phyloP scores from a whole-genome alignment of 2,797 vertebrate species.

The Schizopygopsis malacanthus region DNA sequence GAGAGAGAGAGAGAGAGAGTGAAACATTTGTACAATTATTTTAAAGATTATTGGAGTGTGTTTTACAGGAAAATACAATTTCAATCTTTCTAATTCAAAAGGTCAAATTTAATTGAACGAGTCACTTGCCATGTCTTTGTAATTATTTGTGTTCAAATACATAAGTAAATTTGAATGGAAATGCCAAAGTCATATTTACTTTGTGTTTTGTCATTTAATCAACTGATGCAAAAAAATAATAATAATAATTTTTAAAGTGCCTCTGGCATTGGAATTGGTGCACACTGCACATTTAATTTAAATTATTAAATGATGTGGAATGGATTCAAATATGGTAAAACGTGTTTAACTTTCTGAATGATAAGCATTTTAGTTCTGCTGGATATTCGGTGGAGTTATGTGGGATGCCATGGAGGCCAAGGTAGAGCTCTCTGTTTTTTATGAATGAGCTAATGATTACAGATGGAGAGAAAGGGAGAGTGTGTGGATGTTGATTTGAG shows the following conservation, averaged over 20 bases:
- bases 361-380: neutral
- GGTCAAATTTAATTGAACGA: no score
- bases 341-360: neutral
- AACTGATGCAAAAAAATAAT: neutral
- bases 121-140: neutral
- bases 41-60: neutral
- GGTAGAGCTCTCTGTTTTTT: neutral
- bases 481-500: slow-evolving; percentile 1
- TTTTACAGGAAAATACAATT: neutral
- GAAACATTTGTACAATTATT: neutral
- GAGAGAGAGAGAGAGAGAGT: no score
- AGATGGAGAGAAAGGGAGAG: neutral
- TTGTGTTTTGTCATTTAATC: neutral
- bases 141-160: neutral
- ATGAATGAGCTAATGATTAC: neutral
- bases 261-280: neutral
- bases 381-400: neutral
- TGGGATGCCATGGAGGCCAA: neutral
- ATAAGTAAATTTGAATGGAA: neutral
- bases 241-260: no score
- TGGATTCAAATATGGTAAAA: neutral
- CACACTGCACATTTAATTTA: no score
- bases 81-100: neutral
- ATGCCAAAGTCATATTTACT: neutral
- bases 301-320: neutral